Evolutionary conservation across 2,888 invertebrate species (phyloP).

Genomic region (Epinotia bilunana): DNA sequence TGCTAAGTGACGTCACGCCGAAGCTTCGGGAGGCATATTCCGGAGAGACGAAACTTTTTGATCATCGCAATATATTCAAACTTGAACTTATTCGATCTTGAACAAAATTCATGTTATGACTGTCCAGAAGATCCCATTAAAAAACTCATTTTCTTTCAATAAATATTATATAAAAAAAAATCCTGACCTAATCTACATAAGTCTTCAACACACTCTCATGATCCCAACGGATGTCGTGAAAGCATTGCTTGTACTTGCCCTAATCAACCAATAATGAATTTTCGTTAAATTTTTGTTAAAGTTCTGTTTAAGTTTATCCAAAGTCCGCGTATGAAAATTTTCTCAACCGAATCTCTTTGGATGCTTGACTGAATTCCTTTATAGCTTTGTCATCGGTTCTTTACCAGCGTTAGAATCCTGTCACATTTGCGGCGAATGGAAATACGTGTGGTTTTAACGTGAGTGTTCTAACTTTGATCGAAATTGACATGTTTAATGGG

Average conservation of each 20-base stretch:
- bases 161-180: too few species aligned
- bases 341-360: conserved; percentile 28
- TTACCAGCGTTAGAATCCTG: conserved; percentile 7
- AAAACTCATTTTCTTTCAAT: too few species aligned
- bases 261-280: too few species aligned
- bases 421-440: conserved; percentile 10
- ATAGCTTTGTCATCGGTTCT: conserved; percentile 31
- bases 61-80: too few species aligned
- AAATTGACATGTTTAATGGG: background rate
- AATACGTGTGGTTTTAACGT: conserved; percentile 9
- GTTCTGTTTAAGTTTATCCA: conserved; percentile 12
- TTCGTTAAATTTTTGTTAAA: background rate
- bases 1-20: conserved; percentile 34
- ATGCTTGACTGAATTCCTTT: conserved; percentile 31
- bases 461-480: background rate
- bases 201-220: too few species aligned
- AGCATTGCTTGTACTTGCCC: too few species aligned
- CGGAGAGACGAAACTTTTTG: background rate
- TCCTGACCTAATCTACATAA: too few species aligned
- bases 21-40: conserved; percentile 31
- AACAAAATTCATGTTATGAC: too few species aligned
- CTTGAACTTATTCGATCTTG: too few species aligned
- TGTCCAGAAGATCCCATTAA: too few species aligned
- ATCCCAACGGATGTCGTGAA: too few species aligned
- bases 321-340: conserved; percentile 18